These are phyloP conservation scores for Neoscelio sp. DNA, from an alignment of 2,888 invertebrate species.

Conservation along the genomic window DNA sequence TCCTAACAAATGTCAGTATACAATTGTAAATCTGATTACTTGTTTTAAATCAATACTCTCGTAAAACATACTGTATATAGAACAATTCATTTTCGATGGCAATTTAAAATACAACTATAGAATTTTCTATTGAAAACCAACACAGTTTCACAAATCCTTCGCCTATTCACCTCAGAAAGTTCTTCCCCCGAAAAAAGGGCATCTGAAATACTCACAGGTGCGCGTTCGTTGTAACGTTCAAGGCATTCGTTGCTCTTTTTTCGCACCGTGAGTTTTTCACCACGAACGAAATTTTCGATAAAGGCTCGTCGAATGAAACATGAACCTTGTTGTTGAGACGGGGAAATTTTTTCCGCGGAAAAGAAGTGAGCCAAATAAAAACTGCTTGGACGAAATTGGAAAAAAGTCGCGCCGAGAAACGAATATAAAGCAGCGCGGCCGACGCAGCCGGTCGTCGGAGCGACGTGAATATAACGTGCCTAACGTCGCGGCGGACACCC, in stretches of 20 bases:
- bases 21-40: no score
- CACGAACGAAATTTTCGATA: slow-evolving; percentile 9
- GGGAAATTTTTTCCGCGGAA: not conserved
- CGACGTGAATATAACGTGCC: slow-evolving; percentile 77
- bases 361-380: not conserved
- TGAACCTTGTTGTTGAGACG: not conserved
- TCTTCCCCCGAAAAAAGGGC: slow-evolving; percentile 5
- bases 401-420: slow-evolving; percentile 50
- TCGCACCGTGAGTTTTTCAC: slow-evolving; percentile 33
- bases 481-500: slow-evolving; percentile 81
- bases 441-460: slow-evolving; percentile 74
- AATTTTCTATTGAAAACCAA: no score
- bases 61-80: no score
- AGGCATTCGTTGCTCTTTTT: slow-evolving; percentile 54
- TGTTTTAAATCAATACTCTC: no score
- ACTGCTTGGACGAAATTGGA: slow-evolving; percentile 11
- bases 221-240: slow-evolving; percentile 57
- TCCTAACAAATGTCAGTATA: no score
- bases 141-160: no score
- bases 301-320: slow-evolving; percentile 11
- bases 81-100: no score
- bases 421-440: slow-evolving; percentile 52
- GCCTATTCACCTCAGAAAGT: no score
- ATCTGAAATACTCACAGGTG: slow-evolving; percentile 56
- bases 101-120: no score